Evolutionary conservation across 2,113 vertebrate species (phyloP).

Genomic region (Cynocephalus volans): DNA sequence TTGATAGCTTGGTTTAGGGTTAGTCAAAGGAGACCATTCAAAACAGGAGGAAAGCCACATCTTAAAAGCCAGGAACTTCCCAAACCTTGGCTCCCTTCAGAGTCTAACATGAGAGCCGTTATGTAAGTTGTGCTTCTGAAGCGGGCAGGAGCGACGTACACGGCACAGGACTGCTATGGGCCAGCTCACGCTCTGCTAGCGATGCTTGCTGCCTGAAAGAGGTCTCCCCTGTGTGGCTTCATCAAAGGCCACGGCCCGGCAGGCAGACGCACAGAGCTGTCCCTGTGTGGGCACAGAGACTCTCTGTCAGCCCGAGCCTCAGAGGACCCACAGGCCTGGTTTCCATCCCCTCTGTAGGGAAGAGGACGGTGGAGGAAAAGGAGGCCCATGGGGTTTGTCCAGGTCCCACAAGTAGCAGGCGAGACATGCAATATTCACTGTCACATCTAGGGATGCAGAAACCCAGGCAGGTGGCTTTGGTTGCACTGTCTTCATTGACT

Average conservation of each 20-base stretch:
- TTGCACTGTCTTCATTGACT: not conserved
- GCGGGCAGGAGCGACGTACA: constrained; percentile 45
- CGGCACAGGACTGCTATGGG: constrained; percentile 14
- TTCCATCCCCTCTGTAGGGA: not conserved
- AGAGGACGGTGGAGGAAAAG: not conserved
- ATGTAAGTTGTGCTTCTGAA: constrained; percentile 78
- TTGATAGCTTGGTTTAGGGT: constrained; percentile 63
- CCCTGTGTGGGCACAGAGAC: constrained; percentile 79
- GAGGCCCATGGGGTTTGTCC: not conserved
- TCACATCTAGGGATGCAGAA: not conserved
- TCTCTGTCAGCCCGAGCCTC: constrained; percentile 62
- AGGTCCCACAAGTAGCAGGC: not conserved
- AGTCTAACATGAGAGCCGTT: constrained; percentile 75
- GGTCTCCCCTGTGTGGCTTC: constrained; percentile 76
- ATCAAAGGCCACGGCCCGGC: constrained; percentile 59
- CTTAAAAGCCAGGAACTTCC: constrained; percentile 67
- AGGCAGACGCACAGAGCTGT: constrained; percentile 58
- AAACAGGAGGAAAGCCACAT: constrained; percentile 72
- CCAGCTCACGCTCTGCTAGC: not conserved
- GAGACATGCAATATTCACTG: not conserved
- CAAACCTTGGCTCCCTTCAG: constrained; percentile 72
- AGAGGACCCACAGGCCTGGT: constrained; percentile 42
- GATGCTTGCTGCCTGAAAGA: constrained; percentile 45
- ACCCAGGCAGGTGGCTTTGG: not conserved
- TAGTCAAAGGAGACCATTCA: constrained; percentile 79